Conservation (phyloP, 2,888 invertebrate genomes). For the Pristionchus japonicus region DNA sequence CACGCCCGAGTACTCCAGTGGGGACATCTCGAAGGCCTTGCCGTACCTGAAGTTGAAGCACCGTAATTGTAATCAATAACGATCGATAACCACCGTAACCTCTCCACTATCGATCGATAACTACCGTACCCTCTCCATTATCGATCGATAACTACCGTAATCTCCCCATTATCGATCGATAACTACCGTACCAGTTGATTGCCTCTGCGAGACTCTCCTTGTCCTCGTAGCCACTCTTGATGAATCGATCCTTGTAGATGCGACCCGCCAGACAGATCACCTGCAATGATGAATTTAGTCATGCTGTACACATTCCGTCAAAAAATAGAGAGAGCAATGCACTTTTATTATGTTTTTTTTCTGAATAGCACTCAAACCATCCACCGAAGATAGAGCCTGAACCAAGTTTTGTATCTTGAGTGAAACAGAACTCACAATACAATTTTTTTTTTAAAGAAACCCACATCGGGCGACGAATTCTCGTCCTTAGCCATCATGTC, state of each 20-base stretch:
- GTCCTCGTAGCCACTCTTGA: conserved; percentile 93
- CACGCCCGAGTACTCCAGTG: conserved; percentile 98
- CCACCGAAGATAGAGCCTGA: no score
- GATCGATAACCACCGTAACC: conserved; percentile 54
- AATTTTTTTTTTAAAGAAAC: no score
- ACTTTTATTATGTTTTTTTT: neutral
- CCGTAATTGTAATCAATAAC: neutral
- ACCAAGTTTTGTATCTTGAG: no score
- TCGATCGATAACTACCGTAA: neutral
- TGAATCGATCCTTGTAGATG: conserved; percentile 90
- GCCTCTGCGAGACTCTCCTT: conserved; percentile 89
- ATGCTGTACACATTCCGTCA: no score
- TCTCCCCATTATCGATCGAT: neutral
- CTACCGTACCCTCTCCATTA: conserved; percentile 79
- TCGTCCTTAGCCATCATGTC: conserved; percentile 83
- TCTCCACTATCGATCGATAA: neutral
- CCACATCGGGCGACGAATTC: conserved; percentile 48
- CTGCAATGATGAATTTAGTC: no score
- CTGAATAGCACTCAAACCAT: no score
- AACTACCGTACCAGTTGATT: conserved; percentile 86
- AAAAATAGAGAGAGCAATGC: no score
- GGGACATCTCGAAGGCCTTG: conserved; percentile 92
- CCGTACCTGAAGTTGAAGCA: conserved; percentile 66
- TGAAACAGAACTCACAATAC: no score
- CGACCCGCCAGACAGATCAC: conserved; percentile 95